A percentile compares a stretch with the other conserved stretches of the same genome.
Conservation (phyloP, 2,113 vertebrate species). For the Salvelinus sp. region DNA sequence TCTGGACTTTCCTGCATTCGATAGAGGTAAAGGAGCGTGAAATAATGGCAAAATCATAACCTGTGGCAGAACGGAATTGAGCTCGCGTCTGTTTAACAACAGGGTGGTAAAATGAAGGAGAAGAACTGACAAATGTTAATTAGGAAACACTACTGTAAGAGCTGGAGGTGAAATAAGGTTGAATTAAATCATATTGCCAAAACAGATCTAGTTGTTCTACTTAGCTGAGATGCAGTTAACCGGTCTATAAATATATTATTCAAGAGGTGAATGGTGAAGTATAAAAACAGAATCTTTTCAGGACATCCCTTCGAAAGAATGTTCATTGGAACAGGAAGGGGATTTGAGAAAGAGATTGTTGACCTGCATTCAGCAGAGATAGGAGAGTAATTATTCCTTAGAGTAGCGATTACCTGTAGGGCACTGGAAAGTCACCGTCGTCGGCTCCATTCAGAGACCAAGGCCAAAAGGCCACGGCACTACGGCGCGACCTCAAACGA, state of each 20-base stretch:
- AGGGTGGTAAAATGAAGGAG: constrained; percentile 46
- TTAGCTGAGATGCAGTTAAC: neutral
- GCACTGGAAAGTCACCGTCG: too few relatives aligned
- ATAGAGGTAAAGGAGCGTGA: constrained; percentile 26
- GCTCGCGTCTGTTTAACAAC: constrained; percentile 57
- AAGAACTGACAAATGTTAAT: constrained; percentile 36
- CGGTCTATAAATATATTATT: neutral
- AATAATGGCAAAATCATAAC: constrained; percentile 65
- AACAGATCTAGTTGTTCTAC: neutral
- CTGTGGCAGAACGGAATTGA: constrained; percentile 55
- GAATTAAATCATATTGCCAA: neutral
- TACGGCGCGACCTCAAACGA: too few relatives aligned
- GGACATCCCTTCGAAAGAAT: constrained; percentile 59
- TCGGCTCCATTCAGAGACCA: too few relatives aligned
- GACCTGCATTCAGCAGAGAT: constrained; percentile 62
- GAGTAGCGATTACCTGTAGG: too few relatives aligned
- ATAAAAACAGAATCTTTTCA: constrained; percentile 54
- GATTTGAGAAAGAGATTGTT: constrained; percentile 44
- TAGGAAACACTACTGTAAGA: constrained; percentile 49
- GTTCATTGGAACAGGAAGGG: constrained; percentile 60
- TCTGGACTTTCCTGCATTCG: neutral
- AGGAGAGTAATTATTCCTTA: neutral
- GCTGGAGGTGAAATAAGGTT: constrained; percentile 14
- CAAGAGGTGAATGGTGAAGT: constrained; percentile 37
- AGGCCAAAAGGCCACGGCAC: too few relatives aligned